Base-by-base conservation (phyloP, 2,113 vertebrate species). In the Lichenostomus cassidix region DNA sequence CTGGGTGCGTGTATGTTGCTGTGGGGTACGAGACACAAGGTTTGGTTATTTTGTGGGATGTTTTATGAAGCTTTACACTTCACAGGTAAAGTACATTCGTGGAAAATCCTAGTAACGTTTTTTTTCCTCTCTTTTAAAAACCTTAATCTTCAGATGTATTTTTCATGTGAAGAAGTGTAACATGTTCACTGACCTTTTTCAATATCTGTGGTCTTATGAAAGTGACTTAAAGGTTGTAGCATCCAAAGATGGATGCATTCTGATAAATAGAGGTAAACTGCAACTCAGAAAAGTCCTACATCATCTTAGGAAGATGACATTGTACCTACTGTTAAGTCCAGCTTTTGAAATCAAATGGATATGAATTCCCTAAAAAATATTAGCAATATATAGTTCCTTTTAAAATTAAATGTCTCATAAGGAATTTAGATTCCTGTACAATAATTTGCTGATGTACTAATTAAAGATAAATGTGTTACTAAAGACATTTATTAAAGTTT, bases 381-480 rank as follows among this genome's bases (percentile, higher is more conserved):
- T 41, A 55, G 83, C 19, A 62, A 2, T 23, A 14, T 44, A 5
- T 55, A 11, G 6, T 87, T 96, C 24, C 37, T 71, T 47, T 95
- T 88, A 56, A 87, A 89, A 92, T 89, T 92, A 87, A 71, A 63
- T 88, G 5, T 93, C 37, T 74, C 31, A 55, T 49, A 96, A 93
- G 19, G 28, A 92, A 88, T 95, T 96, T 82, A 49, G 35, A 90
- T 92, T 95, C 7, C 70, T 58, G 88, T 35, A 10, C 25, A 96
- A 59, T 87, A 83, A 94, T 96, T 87, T 63, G 52, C 5, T 10
- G 79, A 37, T 91, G 33, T 50, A 90, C 29, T 95, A 93, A 84
- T 93, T 94, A 84, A 94, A 75, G 31, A 52, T 50, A 18, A 42
- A 52, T n/a, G 64, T 58, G 3, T 92, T 92, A 77, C 55, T 60